These are phyloP conservation scores for Drosophila lutescens DNA, from an alignment of 2,888 invertebrate genomes.

Conservation along the genomic window DNA sequence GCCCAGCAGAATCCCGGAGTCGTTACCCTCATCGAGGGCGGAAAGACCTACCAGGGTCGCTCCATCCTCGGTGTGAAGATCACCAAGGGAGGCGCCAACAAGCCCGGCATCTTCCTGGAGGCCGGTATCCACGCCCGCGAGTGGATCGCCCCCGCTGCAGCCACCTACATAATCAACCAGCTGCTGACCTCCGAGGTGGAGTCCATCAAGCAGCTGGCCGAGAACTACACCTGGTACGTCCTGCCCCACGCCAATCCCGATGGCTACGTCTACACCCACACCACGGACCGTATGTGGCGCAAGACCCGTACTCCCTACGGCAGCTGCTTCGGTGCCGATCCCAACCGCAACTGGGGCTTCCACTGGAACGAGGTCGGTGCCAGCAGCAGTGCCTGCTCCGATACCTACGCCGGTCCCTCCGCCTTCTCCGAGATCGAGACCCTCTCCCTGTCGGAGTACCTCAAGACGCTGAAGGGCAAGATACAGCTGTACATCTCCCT, in stretches of 20 bases:
- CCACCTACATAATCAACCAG: constrained; percentile 87
- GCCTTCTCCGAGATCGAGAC: constrained; percentile 87
- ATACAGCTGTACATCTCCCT: constrained; percentile 89
- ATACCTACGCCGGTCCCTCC: constrained; percentile 85
- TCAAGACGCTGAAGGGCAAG: constrained; percentile 85
- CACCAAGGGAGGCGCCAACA: constrained; percentile 84
- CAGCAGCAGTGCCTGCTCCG: constrained; percentile 83
- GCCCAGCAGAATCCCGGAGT: constrained; percentile 84
- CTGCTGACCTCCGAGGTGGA: constrained; percentile 86
- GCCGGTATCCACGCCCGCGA: constrained; percentile 90
- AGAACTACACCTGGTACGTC: constrained; percentile 89
- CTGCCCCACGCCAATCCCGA: constrained; percentile 91
- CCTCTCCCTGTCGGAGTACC: constrained; percentile 86
- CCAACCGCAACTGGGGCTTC: constrained; percentile 88
- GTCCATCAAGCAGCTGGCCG: constrained; percentile 85
- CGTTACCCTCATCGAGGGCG: constrained; percentile 85
- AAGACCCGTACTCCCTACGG: constrained; percentile 86
- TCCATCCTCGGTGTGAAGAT: constrained; percentile 87
- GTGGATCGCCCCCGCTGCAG: constrained; percentile 89
- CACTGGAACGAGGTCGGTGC: constrained; percentile 87
- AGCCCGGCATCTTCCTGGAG: constrained; percentile 87
- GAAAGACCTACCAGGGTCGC: constrained; percentile 87
- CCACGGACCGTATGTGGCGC: constrained; percentile 87
- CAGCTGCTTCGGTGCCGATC: constrained; percentile 86
- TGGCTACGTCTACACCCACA: constrained; percentile 89